Conservation (phyloP, 2,797 vertebrate species). For the Betta splendens region DNA sequence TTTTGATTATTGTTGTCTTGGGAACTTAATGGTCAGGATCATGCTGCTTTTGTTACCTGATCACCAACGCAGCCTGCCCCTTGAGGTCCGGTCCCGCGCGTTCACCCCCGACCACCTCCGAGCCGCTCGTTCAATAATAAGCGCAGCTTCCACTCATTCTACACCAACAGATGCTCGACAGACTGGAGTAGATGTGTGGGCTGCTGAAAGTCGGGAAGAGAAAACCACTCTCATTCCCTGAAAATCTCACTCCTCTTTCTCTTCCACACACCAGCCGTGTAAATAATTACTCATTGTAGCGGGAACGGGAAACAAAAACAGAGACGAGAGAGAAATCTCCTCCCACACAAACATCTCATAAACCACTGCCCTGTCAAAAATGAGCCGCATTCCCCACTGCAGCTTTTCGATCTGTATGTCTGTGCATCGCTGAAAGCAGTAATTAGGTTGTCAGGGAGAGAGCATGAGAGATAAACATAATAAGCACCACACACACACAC, state of each 20-base stretch:
- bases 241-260: conserved; percentile 13
- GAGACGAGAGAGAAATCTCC: conserved; percentile 10
- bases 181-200: no score
- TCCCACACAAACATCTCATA: conserved; percentile 65
- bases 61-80: no score
- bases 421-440: conserved; percentile 68
- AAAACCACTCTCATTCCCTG: conserved; percentile 15
- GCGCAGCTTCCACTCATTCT: no score
- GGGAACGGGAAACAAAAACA: conserved; percentile 47
- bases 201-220: conserved; percentile 19
- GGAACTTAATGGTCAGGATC: no score
- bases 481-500: conserved; percentile 39
- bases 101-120: no score
- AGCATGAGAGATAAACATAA: conserved; percentile 61
- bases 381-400: conserved; percentile 55
- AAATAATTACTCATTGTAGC: conserved; percentile 53
- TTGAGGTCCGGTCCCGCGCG: no score
- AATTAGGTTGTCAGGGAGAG: conserved; percentile 75
- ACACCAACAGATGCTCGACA: no score
- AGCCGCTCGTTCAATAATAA: no score
- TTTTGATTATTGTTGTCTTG: no score
- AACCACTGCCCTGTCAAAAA: conserved; percentile 71
- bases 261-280: conserved; percentile 37
- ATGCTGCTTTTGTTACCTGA: no score
- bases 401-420: conserved; percentile 70